Conservation (phyloP, 2,113 vertebrate genomes). For the Neolamprologus sp. region DNA sequence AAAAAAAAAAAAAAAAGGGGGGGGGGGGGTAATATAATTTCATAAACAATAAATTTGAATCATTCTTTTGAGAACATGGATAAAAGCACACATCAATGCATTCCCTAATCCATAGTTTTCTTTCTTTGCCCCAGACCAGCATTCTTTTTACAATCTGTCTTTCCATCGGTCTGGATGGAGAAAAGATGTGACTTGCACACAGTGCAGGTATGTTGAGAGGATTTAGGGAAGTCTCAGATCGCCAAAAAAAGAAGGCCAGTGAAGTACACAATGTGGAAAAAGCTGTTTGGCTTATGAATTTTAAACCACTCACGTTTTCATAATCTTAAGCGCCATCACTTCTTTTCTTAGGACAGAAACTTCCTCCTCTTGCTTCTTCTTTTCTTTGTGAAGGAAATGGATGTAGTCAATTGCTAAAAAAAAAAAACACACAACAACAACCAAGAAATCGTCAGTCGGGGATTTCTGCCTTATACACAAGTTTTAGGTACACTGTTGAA, state of each 20-base stretch:
- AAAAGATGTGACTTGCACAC: background rate
- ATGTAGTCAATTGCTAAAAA: slow-evolving; percentile 93
- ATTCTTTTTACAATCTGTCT: background rate
- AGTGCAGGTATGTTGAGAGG: background rate
- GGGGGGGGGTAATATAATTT: background rate
- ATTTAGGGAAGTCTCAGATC: background rate
- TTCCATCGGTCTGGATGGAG: background rate
- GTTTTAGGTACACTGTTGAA: background rate
- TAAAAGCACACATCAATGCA: background rate
- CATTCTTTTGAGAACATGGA: background rate
- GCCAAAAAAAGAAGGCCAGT: background rate
- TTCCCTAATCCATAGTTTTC: background rate
- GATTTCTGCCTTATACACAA: background rate
- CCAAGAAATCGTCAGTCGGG: background rate
- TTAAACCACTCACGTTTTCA: slow-evolving; percentile 86
- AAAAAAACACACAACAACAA: background rate
- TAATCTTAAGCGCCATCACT: slow-evolving; percentile 93
- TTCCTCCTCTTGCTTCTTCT: slow-evolving; percentile 98
- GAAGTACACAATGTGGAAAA: background rate
- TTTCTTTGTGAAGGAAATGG: slow-evolving; percentile 98
- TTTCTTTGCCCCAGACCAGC: background rate
- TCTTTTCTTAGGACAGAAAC: slow-evolving; percentile 90
- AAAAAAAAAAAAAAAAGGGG: fast-evolving
- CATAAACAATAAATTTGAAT: background rate
- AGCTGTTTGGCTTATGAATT: background rate